Percentiles rank a stretch among this genome's conserved stretches.
Conservation (phyloP, 1,140 invertebrate genomes). For the Samia ricini region DNA sequence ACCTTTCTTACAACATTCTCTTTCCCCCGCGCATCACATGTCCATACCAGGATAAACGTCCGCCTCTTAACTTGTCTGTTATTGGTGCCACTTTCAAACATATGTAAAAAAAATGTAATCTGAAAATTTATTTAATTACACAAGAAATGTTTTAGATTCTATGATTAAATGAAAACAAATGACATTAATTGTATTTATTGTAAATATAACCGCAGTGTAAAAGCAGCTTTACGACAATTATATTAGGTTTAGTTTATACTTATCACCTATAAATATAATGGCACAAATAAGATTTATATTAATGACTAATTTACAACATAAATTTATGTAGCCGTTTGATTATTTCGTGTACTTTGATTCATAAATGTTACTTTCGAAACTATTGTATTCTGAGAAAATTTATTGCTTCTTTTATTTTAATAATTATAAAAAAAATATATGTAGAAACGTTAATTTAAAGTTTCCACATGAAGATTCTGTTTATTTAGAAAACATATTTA, state of each 20-base stretch:
- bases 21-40: no score
- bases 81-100: no score
- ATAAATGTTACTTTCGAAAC: no score
- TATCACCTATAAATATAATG: not conserved
- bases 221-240: not conserved
- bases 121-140: not conserved
- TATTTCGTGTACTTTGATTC: conserved; percentile 6
- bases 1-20: no score
- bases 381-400: no score
- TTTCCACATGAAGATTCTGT: not conserved
- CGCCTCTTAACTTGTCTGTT: no score
- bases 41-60: no score
- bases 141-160: not conserved
- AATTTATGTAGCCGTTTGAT: not conserved
- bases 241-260: not conserved
- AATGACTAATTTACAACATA: conserved; percentile 17
- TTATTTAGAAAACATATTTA: not conserved
- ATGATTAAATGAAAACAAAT: not conserved
- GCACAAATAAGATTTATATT: not conserved
- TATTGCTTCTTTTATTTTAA: no score
- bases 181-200: conserved; percentile 2
- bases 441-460: no score
- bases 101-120: no score
- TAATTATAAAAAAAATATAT: no score
- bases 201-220: conserved; percentile 17